Percentiles rank a stretch among this genome's conserved stretches.
Evolutionary conservation across 2,888 invertebrate genomes (phyloP).

Genomic region (Chrysolina haemoptera): DNA sequence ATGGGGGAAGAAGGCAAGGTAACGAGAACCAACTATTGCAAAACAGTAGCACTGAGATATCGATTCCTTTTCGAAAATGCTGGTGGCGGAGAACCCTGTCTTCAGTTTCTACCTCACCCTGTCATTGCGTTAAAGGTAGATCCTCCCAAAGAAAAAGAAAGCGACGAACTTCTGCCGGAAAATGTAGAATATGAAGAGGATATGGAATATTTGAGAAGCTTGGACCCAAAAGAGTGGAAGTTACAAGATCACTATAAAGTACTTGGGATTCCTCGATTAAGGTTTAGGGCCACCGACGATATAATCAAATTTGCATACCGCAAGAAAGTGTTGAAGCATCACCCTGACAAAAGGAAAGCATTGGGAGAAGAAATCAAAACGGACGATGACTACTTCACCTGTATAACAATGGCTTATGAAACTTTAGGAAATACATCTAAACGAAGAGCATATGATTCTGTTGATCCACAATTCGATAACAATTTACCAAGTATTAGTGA

Average conservation of each 20-base stretch:
- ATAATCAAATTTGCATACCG: conserved; percentile 95
- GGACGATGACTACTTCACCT: conserved; percentile 98
- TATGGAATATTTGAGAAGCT: conserved; percentile 85
- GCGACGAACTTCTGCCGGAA: conserved; percentile 62
- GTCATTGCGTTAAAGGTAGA: conserved; percentile 62
- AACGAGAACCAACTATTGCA: conserved; percentile 58
- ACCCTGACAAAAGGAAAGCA: conserved; percentile 97
- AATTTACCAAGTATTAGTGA: conserved; percentile 83
- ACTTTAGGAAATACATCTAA: conserved; percentile 85
- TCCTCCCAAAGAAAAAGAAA: conserved; percentile 58
- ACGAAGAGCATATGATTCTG: conserved; percentile 94
- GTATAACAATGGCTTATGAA: conserved; percentile 98
- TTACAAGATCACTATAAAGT: conserved; percentile 98
- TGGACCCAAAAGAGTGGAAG: conserved; percentile 98
- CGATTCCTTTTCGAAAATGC: conserved; percentile 63
- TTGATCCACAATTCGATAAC: conserved; percentile 96
- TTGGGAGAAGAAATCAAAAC: conserved; percentile 89
- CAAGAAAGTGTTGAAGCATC: conserved; percentile 92
- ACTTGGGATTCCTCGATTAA: conserved; percentile 86
- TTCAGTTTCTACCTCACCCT: conserved; percentile 65
- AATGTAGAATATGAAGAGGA: conserved; percentile 78
- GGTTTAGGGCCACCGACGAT: conserved; percentile 91
- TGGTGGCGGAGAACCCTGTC: conserved; percentile 59
- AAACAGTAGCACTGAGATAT: conserved; percentile 65
- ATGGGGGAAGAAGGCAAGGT: conserved; percentile 66